Evolutionary conservation across 2,888 invertebrate genomes (phyloP), one percentile per base, ranked within the genome.

Genomic region (Stenichneumon culpator): DNA sequence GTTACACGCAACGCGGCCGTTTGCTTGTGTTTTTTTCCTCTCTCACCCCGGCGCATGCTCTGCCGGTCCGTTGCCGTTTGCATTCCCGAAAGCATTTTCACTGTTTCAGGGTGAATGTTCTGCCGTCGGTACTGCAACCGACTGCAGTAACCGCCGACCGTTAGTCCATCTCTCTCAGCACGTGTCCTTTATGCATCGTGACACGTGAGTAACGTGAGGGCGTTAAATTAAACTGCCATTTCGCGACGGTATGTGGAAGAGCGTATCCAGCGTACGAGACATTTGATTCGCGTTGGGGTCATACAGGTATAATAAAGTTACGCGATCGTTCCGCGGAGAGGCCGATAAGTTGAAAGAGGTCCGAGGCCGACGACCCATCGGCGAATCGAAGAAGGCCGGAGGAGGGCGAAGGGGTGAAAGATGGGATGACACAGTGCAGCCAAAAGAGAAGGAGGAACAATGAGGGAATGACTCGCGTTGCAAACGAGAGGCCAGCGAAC

Each of bases 171-270:
- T 68, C 22, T 68, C 50, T 16, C 14, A n/a, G 19, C n/a, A 32
- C 44, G n/a, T 28, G 52, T 75, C 69, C 63, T 39, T 69, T 63
- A 68, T 68, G 80, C 74, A 32, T 80, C 67, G 67, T 70, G 84
- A 83, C 83, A 85, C 83, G 79, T 79, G 84, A 87, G 65, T 86
- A 83, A 79, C 82, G 79, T 68, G 65, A 73, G 72, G 54, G 84
- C 85, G 82, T 86, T 86, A 87, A 87, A 87, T 87, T 86, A 84
- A 86, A 86, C 84, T 77, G 79, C 77, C 75, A 54, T 69, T 79
- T 70, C 65, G 60, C 57, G 16, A 57, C 44, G 54, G 28, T 73
- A 67, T 60, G 67, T 25, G n/a, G 28, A 47, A 70, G 32, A 50
- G 14, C 16, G 11, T 19, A 69, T 68, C 65, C 47, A 69, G 16